These are phyloP conservation scores for Morus bassanus DNA, from an alignment of 2,797 vertebrate genomes.

Conservation along the genomic window DNA sequence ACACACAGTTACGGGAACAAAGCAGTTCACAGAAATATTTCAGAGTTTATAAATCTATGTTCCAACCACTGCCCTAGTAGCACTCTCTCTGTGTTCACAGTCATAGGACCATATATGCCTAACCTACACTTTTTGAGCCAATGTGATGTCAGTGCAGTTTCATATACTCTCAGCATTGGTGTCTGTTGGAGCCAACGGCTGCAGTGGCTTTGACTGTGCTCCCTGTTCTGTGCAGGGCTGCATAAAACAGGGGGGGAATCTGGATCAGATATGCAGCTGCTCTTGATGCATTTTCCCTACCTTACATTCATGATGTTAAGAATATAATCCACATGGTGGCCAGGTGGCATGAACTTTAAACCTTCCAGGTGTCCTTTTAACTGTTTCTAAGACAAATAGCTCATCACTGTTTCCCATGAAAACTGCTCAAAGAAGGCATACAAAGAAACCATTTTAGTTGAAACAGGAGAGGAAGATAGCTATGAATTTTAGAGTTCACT, in stretches of 20 bases:
- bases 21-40: not conserved
- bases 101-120: not conserved
- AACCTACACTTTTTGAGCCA: not conserved
- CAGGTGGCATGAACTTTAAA: not conserved
- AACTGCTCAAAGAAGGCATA: not conserved
- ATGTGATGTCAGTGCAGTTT: not conserved
- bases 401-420: not conserved
- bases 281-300: not conserved
- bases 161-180: not conserved
- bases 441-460: not conserved
- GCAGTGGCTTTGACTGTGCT: not conserved
- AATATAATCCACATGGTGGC: not conserved
- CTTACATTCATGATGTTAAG: not conserved
- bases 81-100: not conserved
- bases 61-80: not conserved
- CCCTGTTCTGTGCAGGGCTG: not conserved
- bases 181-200: not conserved
- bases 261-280: not conserved
- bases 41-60: not conserved
- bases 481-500: not conserved
- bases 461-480: not conserved
- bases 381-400: not conserved
- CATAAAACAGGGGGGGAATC: not conserved
- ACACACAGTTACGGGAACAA: not conserved
- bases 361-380: not conserved